Conservation (phyloP, 2,888 invertebrate genomes). For the Pelosia muscerda region DNA sequence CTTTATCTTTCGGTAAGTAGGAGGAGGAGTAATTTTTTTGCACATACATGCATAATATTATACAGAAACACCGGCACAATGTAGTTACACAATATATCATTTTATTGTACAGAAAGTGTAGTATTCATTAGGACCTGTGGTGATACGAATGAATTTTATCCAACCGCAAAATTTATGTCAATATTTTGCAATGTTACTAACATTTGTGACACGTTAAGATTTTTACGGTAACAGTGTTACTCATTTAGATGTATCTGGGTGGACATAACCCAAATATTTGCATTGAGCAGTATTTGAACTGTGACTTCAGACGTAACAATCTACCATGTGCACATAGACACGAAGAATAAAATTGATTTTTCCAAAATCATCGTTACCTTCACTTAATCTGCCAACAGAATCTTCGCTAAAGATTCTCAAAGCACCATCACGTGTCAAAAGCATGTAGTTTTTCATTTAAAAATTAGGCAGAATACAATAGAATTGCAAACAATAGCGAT, state of each 20-base stretch:
- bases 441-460: slow-evolving; percentile 52
- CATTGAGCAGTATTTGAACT: not conserved
- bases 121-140: too few relatives aligned
- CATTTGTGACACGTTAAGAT: too few relatives aligned
- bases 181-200: too few relatives aligned
- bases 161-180: too few relatives aligned
- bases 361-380: not conserved
- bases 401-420: slow-evolving; percentile 13
- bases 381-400: not conserved
- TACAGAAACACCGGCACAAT: too few relatives aligned
- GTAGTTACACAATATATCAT: too few relatives aligned
- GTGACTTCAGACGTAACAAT: not conserved
- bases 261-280: not conserved
- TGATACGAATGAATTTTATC: too few relatives aligned
- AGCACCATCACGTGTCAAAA: slow-evolving; percentile 33
- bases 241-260: too few relatives aligned
- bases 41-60: too few relatives aligned
- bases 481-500: slow-evolving; percentile 50
- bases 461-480: slow-evolving; percentile 58
- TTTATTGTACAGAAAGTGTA: too few relatives aligned
- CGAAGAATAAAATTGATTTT: not conserved
- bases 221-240: too few relatives aligned
- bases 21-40: not conserved
- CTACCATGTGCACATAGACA: not conserved
- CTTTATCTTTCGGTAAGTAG: not conserved